Base-by-base conservation (phyloP, 2,113 vertebrate species). In the Ameiurus melas region DNA sequence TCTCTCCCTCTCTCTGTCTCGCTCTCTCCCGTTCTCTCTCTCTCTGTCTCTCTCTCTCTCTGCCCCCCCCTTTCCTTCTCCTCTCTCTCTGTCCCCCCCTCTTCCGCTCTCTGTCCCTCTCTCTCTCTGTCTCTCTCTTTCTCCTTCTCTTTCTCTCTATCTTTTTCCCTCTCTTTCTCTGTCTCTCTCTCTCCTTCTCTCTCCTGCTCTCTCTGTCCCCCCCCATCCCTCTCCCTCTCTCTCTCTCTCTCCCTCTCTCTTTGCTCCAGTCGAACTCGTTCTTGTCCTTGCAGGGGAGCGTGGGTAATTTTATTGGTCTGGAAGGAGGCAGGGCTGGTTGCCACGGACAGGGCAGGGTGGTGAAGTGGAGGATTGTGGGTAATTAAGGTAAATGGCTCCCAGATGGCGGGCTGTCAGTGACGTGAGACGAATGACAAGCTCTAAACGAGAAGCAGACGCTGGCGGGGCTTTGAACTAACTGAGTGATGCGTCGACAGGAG, bases 351-450 rank as follows among this genome's bases (percentile, higher is more conserved):
- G 85, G 78, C 83, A 88, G 83, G 79, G 86, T 87, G 89, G 92
- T 47, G 88, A 62, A 88, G 77, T 89, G 91, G 91, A 89, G 92
- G 93, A 92, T 93, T 95, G 93, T 93, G 94, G 94, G 94, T 95
- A 95, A 96, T 95, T 94, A 96, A 94, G 92, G 92, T 91, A 95
- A 96, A 96, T 96, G 94, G 94, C 94, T 96, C 94, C 95, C 95
- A 96, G 94, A 96, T 96, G 95, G 92, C 66, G 89, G 92, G 94
- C 94, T 95, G 95, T 95, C 95, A 95, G 91, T 95, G 95, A 95
- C 94, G 95, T 95, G 95, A 95, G 93, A 92, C 94, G 94, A 95
- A 94, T 94, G 95, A 95, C 95, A 95, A 94, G 94, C 92, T 92
- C 92, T 91, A 94, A 95, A 96, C 94, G 91, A 92, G 95, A 95